These are phyloP conservation scores for Drosophila colorata DNA, from an alignment of 2,888 invertebrate genomes.

Conservation along the genomic window DNA sequence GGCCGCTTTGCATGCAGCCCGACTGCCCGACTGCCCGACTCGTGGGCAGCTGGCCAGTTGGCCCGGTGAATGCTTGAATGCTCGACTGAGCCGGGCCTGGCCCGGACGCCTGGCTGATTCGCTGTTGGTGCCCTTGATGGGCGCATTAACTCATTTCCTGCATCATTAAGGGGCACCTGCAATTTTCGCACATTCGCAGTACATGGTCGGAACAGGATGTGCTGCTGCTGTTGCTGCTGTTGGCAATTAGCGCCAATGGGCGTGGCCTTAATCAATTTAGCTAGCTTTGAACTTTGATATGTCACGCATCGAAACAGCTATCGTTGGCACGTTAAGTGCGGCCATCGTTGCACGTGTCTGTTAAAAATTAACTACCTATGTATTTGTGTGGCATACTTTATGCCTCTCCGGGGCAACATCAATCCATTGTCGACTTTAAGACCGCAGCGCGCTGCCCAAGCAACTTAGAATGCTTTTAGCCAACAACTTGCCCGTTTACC, in stretches of 20 bases:
- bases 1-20: constrained; percentile 38
- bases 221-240: neutral
- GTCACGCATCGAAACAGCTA: constrained; percentile 11
- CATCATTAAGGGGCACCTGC: constrained; percentile 72
- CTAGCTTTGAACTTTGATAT: constrained; percentile 23
- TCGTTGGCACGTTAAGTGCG: constrained; percentile 2
- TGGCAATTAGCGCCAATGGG: constrained; percentile 34
- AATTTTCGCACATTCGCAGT: constrained; percentile 53
- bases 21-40: too few relatives aligned
- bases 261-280: constrained; percentile 22
- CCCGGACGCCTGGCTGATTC: constrained; percentile 23
- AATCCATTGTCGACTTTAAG: constrained; percentile 54
- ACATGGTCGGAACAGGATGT: neutral
- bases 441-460: constrained; percentile 20
- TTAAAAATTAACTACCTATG: constrained; percentile 36
- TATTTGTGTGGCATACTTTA: constrained; percentile 26
- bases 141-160: constrained; percentile 76
- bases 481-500: constrained; percentile 15
- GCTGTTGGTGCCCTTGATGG: constrained; percentile 50
- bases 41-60: neutral
- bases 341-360: constrained; percentile 3
- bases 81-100: constrained; percentile 3
- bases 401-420: constrained; percentile 49
- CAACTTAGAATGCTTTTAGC: constrained; percentile 29
- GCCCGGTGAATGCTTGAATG: constrained; percentile 2